phyloP scores from a whole-genome alignment of 37 sponge, comb jelly and placozoan genomes.

The Diacarnus erythraeanus region DNA sequence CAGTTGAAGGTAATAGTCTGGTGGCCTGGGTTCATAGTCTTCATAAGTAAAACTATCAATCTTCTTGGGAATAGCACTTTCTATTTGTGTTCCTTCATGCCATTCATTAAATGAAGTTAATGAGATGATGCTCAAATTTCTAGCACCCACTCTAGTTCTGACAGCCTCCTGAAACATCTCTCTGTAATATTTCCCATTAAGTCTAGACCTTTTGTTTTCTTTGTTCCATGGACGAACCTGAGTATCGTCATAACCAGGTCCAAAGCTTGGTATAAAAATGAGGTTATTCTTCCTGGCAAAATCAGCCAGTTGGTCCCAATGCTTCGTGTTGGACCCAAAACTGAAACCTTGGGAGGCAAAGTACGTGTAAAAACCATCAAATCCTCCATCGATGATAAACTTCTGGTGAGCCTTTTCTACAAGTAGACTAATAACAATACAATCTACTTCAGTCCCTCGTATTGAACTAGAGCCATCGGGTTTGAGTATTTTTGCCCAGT shows the following conservation, averaged over 20 bases:
- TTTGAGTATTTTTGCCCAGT: conserved; percentile 67
- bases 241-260: conserved; percentile 87
- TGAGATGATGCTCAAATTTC: conserved; percentile 40
- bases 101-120: conserved; percentile 93
- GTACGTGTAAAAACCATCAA: conserved; percentile 94
- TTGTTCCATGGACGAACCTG: conserved; percentile 85
- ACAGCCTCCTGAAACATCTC: conserved; percentile 38
- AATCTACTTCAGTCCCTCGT: conserved; percentile 66
- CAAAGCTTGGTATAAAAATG: conserved; percentile 86
- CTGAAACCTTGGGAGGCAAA: conserved; percentile 81
- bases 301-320: conserved; percentile 54
- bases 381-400: conserved; percentile 48
- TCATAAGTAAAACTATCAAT: conserved; percentile 15
- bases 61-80: conserved; percentile 65
- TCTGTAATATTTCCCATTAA: conserved; percentile 64
- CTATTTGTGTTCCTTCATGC: conserved; percentile 95
- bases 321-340: conserved; percentile 61
- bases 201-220: conserved; percentile 36
- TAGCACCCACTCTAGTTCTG: neutral
- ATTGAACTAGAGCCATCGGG: conserved; percentile 34
- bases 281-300: conserved; percentile 53
- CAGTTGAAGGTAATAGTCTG: conserved; percentile 60
- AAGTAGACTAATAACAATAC: conserved; percentile 53
- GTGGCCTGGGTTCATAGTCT: conserved; percentile 58
- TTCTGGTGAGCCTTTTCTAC: conserved; percentile 38